phyloP scores from a whole-genome alignment of 1,140 invertebrate species.

The Drosophila punjabiensis region DNA sequence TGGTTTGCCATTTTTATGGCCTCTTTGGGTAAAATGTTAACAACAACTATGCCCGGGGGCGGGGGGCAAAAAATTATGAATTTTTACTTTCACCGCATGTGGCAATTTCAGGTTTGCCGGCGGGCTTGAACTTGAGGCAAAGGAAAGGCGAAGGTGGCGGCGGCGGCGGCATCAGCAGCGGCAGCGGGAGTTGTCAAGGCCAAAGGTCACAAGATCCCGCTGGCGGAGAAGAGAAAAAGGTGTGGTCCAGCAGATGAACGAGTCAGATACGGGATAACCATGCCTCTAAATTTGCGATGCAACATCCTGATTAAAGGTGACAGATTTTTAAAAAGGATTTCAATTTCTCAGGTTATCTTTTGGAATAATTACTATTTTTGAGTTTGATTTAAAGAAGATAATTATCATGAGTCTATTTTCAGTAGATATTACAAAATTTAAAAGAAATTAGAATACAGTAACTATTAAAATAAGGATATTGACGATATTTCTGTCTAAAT shows the following conservation, averaged over 20 bases:
- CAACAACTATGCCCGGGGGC: constrained; percentile 29
- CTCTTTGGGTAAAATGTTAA: constrained; percentile 68
- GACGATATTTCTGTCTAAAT: no score
- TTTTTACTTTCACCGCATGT: constrained; percentile 85
- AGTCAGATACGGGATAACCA: constrained; percentile 2
- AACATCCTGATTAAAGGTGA: constrained; percentile 6
- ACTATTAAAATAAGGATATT: no score
- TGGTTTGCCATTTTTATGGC: constrained; percentile 75
- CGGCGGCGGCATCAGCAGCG: constrained; percentile 8
- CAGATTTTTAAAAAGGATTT: constrained; percentile 4
- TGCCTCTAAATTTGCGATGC: background rate
- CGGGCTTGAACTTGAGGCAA: constrained; percentile 71
- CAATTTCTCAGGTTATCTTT: background rate
- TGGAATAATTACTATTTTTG: background rate
- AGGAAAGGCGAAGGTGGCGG: constrained; percentile 32
- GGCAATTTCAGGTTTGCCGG: constrained; percentile 53
- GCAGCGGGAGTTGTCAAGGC: constrained; percentile 65
- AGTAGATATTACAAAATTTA: background rate
- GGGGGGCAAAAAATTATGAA: constrained; percentile 78
- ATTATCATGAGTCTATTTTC: background rate
- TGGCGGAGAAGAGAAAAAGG: constrained; percentile 41
- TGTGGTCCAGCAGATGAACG: constrained; percentile 64
- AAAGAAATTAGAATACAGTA: no score
- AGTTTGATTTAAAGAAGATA: background rate
- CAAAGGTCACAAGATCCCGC: constrained; percentile 63